These are phyloP conservation scores for Haliclystus octoradiatus DNA, from an alignment of 30 jellyfish, hydroid and myxozoan species.

Conservation along the genomic window DNA sequence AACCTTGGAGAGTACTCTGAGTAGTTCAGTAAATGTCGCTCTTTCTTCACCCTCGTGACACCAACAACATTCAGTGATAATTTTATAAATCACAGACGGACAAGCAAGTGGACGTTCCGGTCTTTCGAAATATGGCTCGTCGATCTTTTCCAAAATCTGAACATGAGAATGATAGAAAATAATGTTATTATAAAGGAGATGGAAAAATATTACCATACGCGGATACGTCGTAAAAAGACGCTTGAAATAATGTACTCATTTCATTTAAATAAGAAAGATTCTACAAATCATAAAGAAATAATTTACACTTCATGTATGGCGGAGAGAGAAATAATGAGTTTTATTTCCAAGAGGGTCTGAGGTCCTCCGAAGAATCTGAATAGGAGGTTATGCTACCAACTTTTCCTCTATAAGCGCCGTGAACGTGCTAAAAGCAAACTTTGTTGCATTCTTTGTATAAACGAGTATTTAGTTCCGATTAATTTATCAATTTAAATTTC, in stretches of 20 bases:
- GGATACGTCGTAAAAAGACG: neutral
- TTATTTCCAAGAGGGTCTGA: no score
- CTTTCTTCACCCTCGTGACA: slow-evolving; percentile 63
- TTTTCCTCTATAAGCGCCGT: no score
- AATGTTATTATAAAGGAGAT: neutral
- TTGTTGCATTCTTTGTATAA: no score
- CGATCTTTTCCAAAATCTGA: slow-evolving; percentile 76
- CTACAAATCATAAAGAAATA: neutral
- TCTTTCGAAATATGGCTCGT: slow-evolving; percentile 68
- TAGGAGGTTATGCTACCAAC: no score
- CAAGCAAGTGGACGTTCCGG: slow-evolving; percentile 78
- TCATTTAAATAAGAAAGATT: neutral
- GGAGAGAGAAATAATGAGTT: no score
- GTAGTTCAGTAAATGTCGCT: slow-evolving; percentile 49
- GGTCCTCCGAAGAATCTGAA: no score
- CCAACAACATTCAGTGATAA: slow-evolving; percentile 67
- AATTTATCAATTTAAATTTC: no score
- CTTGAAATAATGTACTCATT: neutral
- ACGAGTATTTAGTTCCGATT: no score
- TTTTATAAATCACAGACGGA: slow-evolving; percentile 57
- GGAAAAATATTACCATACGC: neutral
- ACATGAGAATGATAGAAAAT: neutral
- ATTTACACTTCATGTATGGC: neutral
- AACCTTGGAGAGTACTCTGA: slow-evolving; percentile 56
- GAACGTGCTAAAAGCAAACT: no score